A percentile compares a stretch with the other conserved stretches of the same genome.
Evolutionary conservation across 2,797 vertebrate species (phyloP).

Genomic region (Steatocranus sp.): DNA sequence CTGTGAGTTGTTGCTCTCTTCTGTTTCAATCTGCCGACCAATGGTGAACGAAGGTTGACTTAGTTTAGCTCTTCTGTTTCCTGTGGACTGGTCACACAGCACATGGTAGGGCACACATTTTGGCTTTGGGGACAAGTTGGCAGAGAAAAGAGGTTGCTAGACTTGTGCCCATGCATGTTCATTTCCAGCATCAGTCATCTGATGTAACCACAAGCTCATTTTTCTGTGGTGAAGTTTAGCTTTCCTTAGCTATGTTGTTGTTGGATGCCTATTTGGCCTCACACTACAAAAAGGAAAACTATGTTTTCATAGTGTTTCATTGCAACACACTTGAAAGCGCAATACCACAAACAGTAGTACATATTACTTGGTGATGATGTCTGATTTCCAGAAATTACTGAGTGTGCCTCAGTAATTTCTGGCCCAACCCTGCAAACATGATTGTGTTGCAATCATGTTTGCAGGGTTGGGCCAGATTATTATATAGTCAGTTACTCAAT

Average conservation of each 20-base stretch:
- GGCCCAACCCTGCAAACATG: too few relatives aligned
- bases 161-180: neutral
- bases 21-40: neutral
- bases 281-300: neutral
- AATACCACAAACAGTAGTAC: neutral
- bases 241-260: neutral
- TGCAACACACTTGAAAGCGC: neutral
- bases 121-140: neutral
- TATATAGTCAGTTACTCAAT: neutral
- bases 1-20: neutral
- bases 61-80: neutral
- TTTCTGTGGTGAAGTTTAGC: neutral
- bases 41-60: neutral
- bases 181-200: neutral
- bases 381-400: neutral
- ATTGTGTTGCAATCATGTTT: neutral
- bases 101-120: neutral
- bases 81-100: neutral
- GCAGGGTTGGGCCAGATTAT: neutral
- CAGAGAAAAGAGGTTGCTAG: neutral
- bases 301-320: neutral
- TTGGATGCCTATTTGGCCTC: neutral
- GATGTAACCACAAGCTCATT: neutral
- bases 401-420: too few relatives aligned
- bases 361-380: neutral